phyloP scores from a whole-genome alignment of 1,140 invertebrate species.

The Bombus huntii region DNA sequence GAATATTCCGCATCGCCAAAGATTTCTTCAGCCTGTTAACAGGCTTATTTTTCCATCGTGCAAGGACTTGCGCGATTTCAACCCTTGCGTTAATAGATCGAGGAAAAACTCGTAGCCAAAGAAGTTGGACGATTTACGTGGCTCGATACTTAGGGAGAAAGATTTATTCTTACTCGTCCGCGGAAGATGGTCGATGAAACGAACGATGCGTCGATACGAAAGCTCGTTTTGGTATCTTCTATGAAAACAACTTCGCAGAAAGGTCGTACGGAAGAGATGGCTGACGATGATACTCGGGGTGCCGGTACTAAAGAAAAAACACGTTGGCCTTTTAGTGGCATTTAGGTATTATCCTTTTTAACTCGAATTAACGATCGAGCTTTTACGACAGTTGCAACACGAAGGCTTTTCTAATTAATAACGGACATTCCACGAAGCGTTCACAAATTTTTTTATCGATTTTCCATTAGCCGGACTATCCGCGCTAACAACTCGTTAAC shows the following conservation, averaged over 20 bases:
- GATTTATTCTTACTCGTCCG: too few relatives aligned
- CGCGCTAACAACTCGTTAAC: neutral
- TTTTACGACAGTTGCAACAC: neutral
- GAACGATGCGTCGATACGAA: neutral
- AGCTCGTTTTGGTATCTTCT: neutral
- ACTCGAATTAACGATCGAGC: constrained; percentile 2
- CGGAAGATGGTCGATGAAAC: neutral
- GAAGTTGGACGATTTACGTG: neutral
- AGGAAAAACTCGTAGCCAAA: neutral
- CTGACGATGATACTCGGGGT: neutral
- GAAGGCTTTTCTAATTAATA: neutral
- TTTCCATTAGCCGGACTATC: neutral
- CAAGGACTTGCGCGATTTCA: fast-evolving
- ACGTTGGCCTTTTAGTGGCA: constrained; percentile 26
- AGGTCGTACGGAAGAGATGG: neutral
- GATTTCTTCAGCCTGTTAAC: neutral
- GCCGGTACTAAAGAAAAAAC: constrained; percentile 7
- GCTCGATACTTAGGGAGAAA: too few relatives aligned
- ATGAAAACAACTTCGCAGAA: too few relatives aligned
- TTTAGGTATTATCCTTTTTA: constrained; percentile 13
- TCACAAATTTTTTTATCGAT: neutral
- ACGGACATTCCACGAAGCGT: neutral
- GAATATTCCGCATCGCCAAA: neutral
- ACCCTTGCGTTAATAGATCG: too few relatives aligned
- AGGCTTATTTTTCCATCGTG: too few relatives aligned